These are phyloP conservation scores for Pachypeltis micranthus DNA, from an alignment of 1,140 invertebrate genomes.

Conservation along the genomic window DNA sequence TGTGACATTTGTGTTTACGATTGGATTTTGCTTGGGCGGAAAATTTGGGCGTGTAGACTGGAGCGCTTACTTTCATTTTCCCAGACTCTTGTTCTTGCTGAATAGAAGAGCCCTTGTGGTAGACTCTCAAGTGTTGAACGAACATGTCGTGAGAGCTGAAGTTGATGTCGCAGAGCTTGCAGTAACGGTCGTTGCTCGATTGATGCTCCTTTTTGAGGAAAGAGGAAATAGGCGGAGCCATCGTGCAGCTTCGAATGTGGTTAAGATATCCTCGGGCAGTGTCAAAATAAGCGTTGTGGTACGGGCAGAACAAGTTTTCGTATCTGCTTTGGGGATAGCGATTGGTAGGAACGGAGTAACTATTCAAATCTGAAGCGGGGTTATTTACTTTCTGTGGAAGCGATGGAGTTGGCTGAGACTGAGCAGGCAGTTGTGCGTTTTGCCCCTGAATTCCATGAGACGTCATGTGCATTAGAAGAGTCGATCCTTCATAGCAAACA, in stretches of 20 bases:
- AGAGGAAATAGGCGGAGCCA: neutral
- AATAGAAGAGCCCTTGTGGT: neutral
- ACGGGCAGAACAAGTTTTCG: neutral
- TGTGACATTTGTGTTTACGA: neutral
- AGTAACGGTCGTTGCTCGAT: neutral
- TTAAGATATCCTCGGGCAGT: constrained; percentile 2
- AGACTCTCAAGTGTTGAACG: neutral
- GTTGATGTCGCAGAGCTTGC: neutral
- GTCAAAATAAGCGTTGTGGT: neutral
- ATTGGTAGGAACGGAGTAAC: neutral
- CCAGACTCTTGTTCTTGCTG: neutral
- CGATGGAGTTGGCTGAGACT: neutral
- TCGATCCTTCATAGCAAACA: constrained; percentile 8
- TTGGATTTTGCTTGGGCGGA: neutral
- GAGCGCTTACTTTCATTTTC: neutral
- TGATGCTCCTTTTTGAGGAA: neutral
- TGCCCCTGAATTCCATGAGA: neutral
- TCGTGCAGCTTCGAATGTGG: neutral
- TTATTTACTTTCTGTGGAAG: neutral
- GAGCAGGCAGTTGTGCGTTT: neutral
- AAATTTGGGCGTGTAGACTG: neutral
- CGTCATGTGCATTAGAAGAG: constrained; percentile 6
- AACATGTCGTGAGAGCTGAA: neutral
- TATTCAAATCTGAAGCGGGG: neutral
- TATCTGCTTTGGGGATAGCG: neutral